A percentile compares a stretch with the other conserved stretches of the same genome.
These are phyloP conservation scores for Cephalopachus bancanus DNA, from an alignment of 2,797 vertebrate species.

Conservation along the genomic window DNA sequence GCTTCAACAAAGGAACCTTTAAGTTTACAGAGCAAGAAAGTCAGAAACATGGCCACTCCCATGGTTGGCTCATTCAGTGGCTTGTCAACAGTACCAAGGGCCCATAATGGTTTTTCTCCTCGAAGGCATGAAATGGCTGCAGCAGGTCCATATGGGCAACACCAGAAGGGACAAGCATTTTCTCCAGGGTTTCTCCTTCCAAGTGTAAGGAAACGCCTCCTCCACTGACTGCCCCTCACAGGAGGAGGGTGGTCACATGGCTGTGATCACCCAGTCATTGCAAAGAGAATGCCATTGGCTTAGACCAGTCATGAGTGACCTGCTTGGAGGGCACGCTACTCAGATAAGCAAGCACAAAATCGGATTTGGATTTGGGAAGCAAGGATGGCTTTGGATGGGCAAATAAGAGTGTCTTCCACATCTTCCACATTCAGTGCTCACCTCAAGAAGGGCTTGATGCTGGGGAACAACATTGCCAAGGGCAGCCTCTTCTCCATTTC, in stretches of 20 bases:
- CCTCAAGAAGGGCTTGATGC: not conserved
- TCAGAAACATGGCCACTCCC: not conserved
- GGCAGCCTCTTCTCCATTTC: not conserved
- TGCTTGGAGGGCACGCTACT: not conserved
- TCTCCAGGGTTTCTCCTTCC: not conserved
- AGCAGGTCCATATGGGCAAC: not conserved
- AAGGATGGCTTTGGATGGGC: not conserved
- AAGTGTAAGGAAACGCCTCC: not conserved
- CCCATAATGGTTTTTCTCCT: not conserved
- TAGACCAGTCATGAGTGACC: not conserved
- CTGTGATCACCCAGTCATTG: not conserved
- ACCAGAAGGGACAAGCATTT: not conserved
- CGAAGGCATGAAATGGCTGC: not conserved
- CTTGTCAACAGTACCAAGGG: not conserved
- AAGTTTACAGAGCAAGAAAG: not conserved
- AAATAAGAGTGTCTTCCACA: not conserved
- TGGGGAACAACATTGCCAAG: not conserved
- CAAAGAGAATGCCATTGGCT: not conserved
- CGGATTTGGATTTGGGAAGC: not conserved
- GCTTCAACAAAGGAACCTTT: not conserved
- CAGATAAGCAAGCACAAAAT: not conserved
- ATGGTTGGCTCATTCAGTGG: not conserved
- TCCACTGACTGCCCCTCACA: not conserved
- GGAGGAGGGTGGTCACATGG: not conserved
- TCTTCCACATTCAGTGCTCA: not conserved